Percentiles rank a stretch among this genome's conserved stretches.
Conservation (phyloP, 2,113 vertebrate species). For the Eidolon helvum region DNA sequence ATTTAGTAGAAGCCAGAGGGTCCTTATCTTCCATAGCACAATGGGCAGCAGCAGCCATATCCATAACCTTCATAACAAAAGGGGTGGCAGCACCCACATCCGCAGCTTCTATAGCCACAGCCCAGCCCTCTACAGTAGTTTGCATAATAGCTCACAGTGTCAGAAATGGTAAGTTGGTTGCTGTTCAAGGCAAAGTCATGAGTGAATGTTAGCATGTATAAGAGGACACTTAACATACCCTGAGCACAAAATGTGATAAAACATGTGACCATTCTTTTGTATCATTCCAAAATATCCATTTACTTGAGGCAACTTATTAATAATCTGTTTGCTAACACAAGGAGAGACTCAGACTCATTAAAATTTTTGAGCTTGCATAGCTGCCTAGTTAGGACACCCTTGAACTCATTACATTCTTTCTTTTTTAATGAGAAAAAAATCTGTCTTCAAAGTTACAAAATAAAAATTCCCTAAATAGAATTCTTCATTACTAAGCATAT, state of each 20-base stretch:
- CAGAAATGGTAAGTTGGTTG: background rate
- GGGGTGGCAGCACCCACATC: too few species aligned
- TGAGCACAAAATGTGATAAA: background rate
- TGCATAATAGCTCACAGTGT: background rate
- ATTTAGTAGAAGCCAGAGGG: constrained; percentile 22
- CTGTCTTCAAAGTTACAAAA: background rate
- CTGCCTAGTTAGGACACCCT: background rate
- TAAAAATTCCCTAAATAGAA: background rate
- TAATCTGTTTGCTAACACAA: background rate
- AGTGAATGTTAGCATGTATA: background rate
- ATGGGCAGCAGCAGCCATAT: fast-evolving
- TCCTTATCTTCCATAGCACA: background rate
- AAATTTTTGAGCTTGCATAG: background rate
- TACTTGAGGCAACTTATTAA: background rate
- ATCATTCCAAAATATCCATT: background rate
- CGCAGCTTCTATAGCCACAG: background rate
- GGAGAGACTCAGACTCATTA: background rate
- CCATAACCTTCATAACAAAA: background rate
- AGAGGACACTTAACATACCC: background rate
- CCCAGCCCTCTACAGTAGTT: background rate
- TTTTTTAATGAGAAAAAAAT: background rate
- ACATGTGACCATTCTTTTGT: background rate
- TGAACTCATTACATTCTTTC: background rate
- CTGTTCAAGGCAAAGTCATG: background rate
- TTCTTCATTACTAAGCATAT: background rate